Base-by-base conservation (phyloP, 2,797 vertebrate species). In the Rhadinocentrus ornatus region DNA sequence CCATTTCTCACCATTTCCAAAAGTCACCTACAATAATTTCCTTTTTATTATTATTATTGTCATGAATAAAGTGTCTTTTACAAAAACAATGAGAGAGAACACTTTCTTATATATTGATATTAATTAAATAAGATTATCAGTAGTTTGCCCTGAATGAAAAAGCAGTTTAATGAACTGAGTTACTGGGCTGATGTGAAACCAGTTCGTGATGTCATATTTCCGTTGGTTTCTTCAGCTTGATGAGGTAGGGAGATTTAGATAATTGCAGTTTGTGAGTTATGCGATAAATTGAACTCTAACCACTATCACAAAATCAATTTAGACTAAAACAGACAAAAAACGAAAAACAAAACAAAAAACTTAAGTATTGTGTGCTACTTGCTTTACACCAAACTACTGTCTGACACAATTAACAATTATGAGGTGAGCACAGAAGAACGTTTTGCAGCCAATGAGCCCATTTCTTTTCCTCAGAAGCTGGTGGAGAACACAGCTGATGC, bases 401-500 rank as follows among this genome's bases (percentile, higher is more conserved):
- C 59, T 62, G 13, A 50, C 6, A 26, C 32, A 62, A 22, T 31
- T 20, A 27, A 5, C 35, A 20, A 35, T 35, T 31, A 54, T 48
- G 6, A 57, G 53, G 35, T 64, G 34, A 60, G 46, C 54, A 66
- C 1, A 56, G 26, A 53, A 35, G 5, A 46, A 27, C 10, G 57
- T 52, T 60, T 44, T 61, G 18, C 22, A 50, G 32, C 27, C 46
- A 7, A 37, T 53, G 52, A 54, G 15, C 18, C 54, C 34, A 5
- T 44, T 50, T 48, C 52, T 65, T n/a, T 65, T 39, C 46, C 20
- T 44, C 18, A 20, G 22, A 31, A 69, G 31, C 53, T 50, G 22
- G 44, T 27, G 41, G 11, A 69, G 46, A 59, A 65, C 55, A 57
- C 39, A 26, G n/a, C 59, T 12, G 34, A 34, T 16, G 52, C 26